These are phyloP conservation scores for Phrynocephalus forsythii DNA, from an alignment of 2,797 vertebrate species.

Conservation along the genomic window DNA sequence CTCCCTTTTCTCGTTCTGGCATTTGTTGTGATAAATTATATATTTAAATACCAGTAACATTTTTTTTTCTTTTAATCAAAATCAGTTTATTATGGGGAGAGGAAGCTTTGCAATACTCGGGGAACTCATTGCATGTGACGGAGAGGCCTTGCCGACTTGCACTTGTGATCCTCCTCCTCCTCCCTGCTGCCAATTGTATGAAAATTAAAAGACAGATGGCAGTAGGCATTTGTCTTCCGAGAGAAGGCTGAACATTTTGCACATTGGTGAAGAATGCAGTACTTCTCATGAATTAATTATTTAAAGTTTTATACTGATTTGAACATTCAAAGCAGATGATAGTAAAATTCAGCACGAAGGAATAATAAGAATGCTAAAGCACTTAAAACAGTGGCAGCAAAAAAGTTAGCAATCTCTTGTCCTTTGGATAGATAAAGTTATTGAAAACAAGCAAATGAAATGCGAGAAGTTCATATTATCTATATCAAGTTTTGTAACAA, in stretches of 20 bases:
- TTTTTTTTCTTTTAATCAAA: not conserved
- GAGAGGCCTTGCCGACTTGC: not conserved
- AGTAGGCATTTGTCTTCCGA: not conserved
- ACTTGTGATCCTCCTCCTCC: not conserved
- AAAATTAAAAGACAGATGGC: not conserved
- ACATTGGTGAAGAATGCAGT: not conserved
- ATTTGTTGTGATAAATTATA: slow-evolving; percentile 1
- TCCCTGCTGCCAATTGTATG: not conserved
- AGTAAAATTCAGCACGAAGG: not conserved
- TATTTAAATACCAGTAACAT: slow-evolving; percentile 1
- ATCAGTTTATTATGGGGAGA: not conserved
- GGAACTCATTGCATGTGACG: not conserved
- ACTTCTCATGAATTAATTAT: not conserved
- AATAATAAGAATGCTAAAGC: not conserved
- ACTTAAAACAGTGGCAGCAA: not conserved
- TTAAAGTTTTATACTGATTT: not conserved
- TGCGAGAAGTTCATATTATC: not conserved
- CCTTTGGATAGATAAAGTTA: not conserved
- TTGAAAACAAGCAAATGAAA: not conserved
- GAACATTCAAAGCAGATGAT: not conserved
- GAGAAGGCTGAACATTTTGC: not conserved
- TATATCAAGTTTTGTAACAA: not conserved
- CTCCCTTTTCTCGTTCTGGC: slow-evolving; percentile 64
- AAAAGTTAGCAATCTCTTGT: not conserved
- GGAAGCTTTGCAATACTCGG: not conserved